phyloP scores from a whole-genome alignment of 2,888 invertebrate genomes.

The Spilarctia lutea region DNA sequence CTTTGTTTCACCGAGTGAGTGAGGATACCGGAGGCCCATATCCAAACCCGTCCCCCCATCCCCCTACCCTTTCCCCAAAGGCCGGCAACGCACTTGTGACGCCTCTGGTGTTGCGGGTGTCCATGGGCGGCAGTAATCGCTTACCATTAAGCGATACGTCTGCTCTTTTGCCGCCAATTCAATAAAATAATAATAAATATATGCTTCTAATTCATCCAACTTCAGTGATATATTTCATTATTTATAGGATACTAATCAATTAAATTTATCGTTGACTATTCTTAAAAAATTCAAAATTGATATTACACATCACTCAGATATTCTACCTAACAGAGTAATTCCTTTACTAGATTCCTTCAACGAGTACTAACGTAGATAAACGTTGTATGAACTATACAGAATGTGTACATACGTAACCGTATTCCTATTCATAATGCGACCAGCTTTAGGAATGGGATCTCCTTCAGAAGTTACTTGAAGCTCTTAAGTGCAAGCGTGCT shows the following conservation, averaged over 20 bases:
- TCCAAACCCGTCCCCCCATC: no score
- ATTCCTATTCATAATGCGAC: constrained; percentile 38
- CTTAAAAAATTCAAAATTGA: background rate
- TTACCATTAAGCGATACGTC: no score
- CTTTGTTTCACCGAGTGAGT: no score
- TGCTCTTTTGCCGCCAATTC: no score
- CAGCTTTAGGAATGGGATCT: constrained; percentile 29
- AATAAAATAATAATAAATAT: no score
- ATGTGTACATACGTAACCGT: constrained; percentile 9
- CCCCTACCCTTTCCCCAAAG: no score
- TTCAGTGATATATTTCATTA: background rate
- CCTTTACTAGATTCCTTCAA: background rate
- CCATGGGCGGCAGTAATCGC: no score
- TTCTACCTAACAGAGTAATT: background rate
- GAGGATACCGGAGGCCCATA: no score
- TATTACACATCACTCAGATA: background rate
- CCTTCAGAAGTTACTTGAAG: constrained; percentile 29
- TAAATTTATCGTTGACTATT: background rate
- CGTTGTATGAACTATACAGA: background rate
- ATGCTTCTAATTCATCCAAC: background rate
- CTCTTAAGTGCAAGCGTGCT: constrained; percentile 26
- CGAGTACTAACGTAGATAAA: background rate
- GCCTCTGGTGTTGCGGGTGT: no score
- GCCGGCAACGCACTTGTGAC: no score
- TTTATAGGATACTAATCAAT: background rate